A percentile compares a stretch with the other conserved stretches of the same genome.
These are phyloP conservation scores for Nycticorax nycticorax DNA, from an alignment of 2,113 vertebrate genomes.

Conservation along the genomic window DNA sequence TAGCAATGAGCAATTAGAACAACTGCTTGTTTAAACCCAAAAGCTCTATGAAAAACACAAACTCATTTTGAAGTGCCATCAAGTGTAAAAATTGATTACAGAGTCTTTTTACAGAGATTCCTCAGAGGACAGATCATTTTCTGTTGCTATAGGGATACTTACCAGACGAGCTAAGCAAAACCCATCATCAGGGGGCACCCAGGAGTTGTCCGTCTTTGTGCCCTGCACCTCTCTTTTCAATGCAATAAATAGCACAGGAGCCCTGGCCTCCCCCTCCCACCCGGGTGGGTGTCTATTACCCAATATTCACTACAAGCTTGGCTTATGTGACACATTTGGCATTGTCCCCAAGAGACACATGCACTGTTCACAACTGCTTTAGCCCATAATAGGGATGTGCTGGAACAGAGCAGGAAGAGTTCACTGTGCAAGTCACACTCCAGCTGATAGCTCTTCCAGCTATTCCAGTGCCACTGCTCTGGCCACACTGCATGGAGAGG, in stretches of 20 bases:
- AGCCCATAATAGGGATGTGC: background rate
- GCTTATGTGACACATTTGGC: background rate
- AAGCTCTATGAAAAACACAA: background rate
- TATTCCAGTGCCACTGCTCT: background rate
- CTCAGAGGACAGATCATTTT: background rate
- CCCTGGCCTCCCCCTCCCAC: background rate
- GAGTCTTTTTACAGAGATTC: background rate
- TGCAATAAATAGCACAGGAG: background rate
- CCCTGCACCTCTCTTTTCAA: background rate
- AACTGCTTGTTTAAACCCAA: background rate
- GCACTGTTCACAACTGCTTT: background rate
- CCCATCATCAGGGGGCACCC: background rate
- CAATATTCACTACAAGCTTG: background rate
- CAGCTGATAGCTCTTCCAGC: background rate
- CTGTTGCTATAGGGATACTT: background rate
- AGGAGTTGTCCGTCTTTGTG: background rate
- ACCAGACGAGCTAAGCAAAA: background rate
- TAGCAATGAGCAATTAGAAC: background rate
- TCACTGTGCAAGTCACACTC: fast-evolving
- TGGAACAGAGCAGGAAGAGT: background rate
- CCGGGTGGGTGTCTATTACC: fast-evolving
- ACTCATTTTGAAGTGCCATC: background rate
- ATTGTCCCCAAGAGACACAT: background rate
- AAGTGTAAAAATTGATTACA: background rate
- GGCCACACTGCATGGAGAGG: background rate